These are phyloP conservation scores for Pyxicephalus adspersus DNA, from an alignment of 2,113 vertebrate genomes.

Conservation along the genomic window DNA sequence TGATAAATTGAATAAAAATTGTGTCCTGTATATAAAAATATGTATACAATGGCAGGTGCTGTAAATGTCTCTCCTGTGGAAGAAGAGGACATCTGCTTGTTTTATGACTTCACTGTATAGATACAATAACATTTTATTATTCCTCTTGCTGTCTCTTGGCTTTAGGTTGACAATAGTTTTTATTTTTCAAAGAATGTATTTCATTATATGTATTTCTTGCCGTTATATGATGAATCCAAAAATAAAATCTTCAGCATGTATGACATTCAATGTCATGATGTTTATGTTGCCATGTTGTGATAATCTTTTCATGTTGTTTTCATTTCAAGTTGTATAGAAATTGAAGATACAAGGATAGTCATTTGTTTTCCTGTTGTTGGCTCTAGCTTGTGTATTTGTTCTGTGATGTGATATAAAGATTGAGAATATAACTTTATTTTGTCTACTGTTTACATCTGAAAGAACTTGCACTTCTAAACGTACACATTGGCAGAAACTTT, in stretches of 20 bases:
- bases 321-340: slow-evolving; percentile 17
- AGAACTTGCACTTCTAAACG: too few species aligned
- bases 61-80: background rate
- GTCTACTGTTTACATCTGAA: too few species aligned
- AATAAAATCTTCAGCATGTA: slow-evolving; percentile 9
- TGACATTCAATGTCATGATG: slow-evolving; percentile 8
- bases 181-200: slow-evolving; percentile 3
- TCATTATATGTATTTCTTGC: slow-evolving; percentile 20
- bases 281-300: slow-evolving; percentile 13
- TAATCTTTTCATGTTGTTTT: slow-evolving; percentile 30
- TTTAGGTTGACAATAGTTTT: background rate
- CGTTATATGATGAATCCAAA: slow-evolving; percentile 15
- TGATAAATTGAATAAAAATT: too few species aligned
- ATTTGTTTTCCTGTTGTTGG: slow-evolving; percentile 12
- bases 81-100: background rate
- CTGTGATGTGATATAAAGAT: background rate
- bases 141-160: background rate
- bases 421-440: too few species aligned
- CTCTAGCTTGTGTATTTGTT: background rate
- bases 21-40: too few species aligned
- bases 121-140: background rate
- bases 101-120: background rate
- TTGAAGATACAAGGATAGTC: slow-evolving; percentile 8
- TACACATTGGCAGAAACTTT: too few species aligned
- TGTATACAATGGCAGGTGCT: background rate